Base-by-base conservation (phyloP, 2,888 invertebrate genomes). In the Leptinotarsa rubiginosa region DNA sequence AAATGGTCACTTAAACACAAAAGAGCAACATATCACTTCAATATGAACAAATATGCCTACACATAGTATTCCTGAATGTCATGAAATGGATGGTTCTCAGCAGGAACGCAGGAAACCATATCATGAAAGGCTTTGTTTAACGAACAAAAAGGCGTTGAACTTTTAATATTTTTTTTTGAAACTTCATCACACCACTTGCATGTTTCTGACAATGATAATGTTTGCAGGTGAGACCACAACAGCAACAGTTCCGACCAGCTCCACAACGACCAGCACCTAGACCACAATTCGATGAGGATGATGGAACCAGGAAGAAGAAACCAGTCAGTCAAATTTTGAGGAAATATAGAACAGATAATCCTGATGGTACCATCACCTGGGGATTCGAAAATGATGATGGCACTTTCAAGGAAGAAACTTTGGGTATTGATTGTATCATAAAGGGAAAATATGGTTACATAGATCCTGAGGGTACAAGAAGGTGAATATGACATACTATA, bases 361-460 rank as follows among this genome's bases (percentile, higher is more conserved):
- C 91, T 41, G 94, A 94, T 81, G 95, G 95, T 56, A 95, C 93
- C 84, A 96, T 96, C 81, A 93, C 94, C 0, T 96, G 96, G 96
- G 96, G 96, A 67, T 96, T 93, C 84, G 95, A 96, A 87, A 95
- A 96, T 85, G 95, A 95, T 82, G 96, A 96, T 83, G 96, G 96
- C 25, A 93, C 94, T 2, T 96, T 94, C 87, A 96, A 96, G 85
- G 95, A 96, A 85, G 95, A 96, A 88, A 91, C 92, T 12, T 94
- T 95, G 80, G 96, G 96, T 64, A 89, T 91, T 15, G 94, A 96
- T 86, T 85, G 85, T 71, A 77, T 82, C 2, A 84, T 83, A 18
- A 78, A 80, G 20, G 85, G 85, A 25, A 94, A 93, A 84, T 96
- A 96, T 84, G 96, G 96, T 49, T 96, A 96, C 85, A 90, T 95